Conservation (phyloP, 2,888 invertebrate genomes). For the Drosophila phalerata region DNA sequence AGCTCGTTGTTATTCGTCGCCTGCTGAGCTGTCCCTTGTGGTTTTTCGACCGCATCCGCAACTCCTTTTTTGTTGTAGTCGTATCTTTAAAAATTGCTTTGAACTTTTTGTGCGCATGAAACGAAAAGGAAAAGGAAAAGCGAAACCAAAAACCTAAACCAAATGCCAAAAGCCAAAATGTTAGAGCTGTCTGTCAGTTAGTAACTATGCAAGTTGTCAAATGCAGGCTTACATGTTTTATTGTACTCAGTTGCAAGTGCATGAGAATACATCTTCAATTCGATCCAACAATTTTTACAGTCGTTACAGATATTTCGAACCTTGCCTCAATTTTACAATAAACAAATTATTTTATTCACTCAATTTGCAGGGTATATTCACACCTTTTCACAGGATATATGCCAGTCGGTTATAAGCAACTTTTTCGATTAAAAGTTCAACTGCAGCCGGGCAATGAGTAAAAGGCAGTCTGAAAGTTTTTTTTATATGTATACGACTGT, state of each 20-base stretch:
- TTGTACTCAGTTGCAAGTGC: constrained; percentile 5
- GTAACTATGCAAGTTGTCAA: constrained; percentile 35
- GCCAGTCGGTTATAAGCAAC: background rate
- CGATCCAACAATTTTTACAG: too few relatives aligned
- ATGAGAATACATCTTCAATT: background rate
- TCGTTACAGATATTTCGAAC: too few relatives aligned
- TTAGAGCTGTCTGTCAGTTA: constrained; percentile 22
- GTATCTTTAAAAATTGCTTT: constrained; percentile 74
- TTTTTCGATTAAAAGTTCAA: constrained; percentile 2
- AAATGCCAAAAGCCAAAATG: constrained; percentile 49
- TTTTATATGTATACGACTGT: constrained; percentile 23
- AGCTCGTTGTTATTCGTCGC: constrained; percentile 7
- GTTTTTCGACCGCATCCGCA: constrained; percentile 39
- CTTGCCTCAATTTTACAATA: too few relatives aligned
- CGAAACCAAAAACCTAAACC: constrained; percentile 31
- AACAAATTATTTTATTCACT: too few relatives aligned
- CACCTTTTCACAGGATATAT: constrained; percentile 6
- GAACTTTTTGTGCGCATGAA: constrained; percentile 47
- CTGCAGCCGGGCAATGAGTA: constrained; percentile 10
- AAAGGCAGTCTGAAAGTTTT: constrained; percentile 1
- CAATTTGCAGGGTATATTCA: too few relatives aligned
- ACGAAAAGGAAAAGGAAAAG: constrained; percentile 25
- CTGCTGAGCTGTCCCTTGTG: constrained; percentile 48
- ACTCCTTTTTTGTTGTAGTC: constrained; percentile 28
- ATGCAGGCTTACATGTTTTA: constrained; percentile 10